Conservation (phyloP, 2,888 invertebrate species). For the Coelogynopora nodosa region DNA sequence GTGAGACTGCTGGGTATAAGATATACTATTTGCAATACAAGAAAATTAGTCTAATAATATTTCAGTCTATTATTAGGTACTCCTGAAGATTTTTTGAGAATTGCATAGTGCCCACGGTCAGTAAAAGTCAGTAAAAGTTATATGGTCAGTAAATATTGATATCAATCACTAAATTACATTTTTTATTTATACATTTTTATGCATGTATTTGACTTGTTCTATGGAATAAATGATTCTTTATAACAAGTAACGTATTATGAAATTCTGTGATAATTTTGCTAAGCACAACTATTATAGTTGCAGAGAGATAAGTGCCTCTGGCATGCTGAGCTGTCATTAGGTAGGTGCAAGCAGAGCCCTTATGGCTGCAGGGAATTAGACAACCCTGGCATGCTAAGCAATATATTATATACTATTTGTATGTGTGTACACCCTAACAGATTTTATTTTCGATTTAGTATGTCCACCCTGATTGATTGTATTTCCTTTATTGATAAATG, state of each 20-base stretch:
- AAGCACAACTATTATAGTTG: slow-evolving; percentile 24
- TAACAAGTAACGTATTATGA: slow-evolving; percentile 5
- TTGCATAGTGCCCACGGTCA: no score
- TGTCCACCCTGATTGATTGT: no score
- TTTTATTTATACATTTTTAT: not conserved
- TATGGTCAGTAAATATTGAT: no score
- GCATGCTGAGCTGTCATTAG: slow-evolving; percentile 27
- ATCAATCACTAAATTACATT: not conserved
- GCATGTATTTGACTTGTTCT: slow-evolving; percentile 24
- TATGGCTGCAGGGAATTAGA: not conserved
- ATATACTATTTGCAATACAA: no score
- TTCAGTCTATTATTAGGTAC: no score
- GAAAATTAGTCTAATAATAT: no score
- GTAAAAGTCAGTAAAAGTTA: no score
- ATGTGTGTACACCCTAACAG: slow-evolving; percentile 11
- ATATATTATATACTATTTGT: slow-evolving; percentile 13
- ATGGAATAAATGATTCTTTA: slow-evolving; percentile 22
- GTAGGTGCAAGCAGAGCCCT: slow-evolving; percentile 5
- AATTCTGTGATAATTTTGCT: slow-evolving; percentile 9
- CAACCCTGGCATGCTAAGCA: slow-evolving; percentile 1
- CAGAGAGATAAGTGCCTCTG: slow-evolving; percentile 13
- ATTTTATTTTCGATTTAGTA: no score
- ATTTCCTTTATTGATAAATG: no score
- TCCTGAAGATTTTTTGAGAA: no score
- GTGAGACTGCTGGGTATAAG: no score